These are phyloP conservation scores for Zosterops pallidus DNA, from an alignment of 2,113 vertebrate species.

Conservation along the genomic window DNA sequence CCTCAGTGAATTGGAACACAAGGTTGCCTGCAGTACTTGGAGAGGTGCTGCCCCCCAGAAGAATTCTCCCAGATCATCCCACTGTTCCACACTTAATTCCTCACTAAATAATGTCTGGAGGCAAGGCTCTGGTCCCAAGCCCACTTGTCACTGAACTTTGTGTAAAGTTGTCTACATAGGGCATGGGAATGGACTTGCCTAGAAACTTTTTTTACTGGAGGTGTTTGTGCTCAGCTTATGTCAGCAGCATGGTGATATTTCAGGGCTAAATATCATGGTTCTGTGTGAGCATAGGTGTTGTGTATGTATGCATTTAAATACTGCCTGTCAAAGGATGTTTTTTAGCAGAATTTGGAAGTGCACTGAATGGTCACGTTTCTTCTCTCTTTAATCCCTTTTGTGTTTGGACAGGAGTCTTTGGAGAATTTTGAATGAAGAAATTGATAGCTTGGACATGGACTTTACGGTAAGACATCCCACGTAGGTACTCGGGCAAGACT, in stretches of 20 bases:
- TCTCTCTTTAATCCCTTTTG: not conserved
- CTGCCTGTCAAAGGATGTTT: not conserved
- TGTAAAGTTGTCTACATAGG: not conserved
- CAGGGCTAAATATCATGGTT: not conserved
- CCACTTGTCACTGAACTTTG: not conserved
- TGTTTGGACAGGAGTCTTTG: constrained; percentile 30
- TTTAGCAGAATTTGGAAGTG: not conserved
- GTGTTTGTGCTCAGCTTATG: not conserved
- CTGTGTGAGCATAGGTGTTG: not conserved
- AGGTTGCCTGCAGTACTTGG: not conserved
- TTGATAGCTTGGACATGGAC: constrained; percentile 23
- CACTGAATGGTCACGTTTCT: not conserved
- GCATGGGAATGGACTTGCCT: not conserved
- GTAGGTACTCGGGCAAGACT: not conserved
- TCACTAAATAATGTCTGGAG: not conserved
- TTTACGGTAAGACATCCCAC: constrained; percentile 64
- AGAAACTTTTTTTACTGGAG: not conserved
- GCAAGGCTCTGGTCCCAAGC: not conserved
- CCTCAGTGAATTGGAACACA: not conserved
- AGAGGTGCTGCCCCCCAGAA: not conserved
- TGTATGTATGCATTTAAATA: not conserved
- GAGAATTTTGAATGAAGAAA: constrained; percentile 45
- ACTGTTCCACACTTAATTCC: not conserved
- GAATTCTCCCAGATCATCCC: not conserved
- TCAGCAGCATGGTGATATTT: not conserved